Percentiles rank a stretch among this genome's conserved stretches.
Conservation (phyloP, 2,797 vertebrate species). For the Streptopelia turtur region DNA sequence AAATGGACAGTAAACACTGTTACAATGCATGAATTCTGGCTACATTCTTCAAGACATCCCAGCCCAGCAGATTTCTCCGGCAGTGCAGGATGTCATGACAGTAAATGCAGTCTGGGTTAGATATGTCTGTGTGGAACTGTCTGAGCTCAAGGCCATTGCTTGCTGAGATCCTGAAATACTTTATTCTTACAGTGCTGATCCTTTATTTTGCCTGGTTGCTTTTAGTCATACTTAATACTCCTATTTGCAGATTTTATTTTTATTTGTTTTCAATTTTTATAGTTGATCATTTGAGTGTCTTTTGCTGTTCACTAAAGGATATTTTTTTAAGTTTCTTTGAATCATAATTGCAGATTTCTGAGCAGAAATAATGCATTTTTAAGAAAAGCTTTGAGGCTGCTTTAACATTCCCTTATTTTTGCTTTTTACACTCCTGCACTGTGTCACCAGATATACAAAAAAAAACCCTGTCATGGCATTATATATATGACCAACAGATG, state of each 20-base stretch:
- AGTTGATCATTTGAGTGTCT: not conserved
- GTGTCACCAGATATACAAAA: not conserved
- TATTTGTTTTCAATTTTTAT: not conserved
- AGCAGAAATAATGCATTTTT: not conserved
- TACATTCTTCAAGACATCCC: not conserved
- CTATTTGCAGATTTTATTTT: not conserved
- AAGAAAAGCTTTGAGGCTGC: not conserved
- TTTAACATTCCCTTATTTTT: not conserved
- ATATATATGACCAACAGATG: not conserved
- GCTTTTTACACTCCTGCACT: not conserved
- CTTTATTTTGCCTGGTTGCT: not conserved
- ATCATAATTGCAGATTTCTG: not conserved
- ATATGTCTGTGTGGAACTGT: not conserved
- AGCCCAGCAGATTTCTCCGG: not conserved
- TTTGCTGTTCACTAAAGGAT: not conserved
- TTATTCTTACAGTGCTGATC: not conserved
- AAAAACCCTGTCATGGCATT: not conserved
- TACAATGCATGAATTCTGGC: not conserved
- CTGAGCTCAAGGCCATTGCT: not conserved
- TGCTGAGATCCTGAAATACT: not conserved
- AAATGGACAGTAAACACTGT: not conserved
- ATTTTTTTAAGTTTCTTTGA: not conserved
- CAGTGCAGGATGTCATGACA: not conserved
- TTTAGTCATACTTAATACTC: not conserved
- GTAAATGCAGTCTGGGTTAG: not conserved